These are phyloP conservation scores for Rhabdomys pumilio DNA, from an alignment of 2,797 vertebrate genomes.

Conservation along the genomic window DNA sequence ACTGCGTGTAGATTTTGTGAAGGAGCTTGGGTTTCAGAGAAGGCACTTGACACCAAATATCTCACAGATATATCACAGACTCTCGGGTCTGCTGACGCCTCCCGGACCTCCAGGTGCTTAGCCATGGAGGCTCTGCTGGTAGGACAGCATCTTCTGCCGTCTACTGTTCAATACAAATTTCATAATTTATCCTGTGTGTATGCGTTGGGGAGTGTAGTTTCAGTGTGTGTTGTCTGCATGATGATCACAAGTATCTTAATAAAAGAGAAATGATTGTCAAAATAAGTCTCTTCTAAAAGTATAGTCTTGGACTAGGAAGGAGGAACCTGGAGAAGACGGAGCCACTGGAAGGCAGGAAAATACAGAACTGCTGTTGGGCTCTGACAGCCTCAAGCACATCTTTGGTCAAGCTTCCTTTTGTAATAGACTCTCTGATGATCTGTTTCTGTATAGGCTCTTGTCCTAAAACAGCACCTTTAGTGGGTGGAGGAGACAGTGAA, in stretches of 20 bases:
- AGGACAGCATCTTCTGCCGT: not conserved
- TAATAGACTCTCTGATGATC: not conserved
- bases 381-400: not conserved
- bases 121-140: not conserved
- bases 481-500: not conserved
- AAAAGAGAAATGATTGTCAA: slow-evolving; percentile 71
- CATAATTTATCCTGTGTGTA: slow-evolving; percentile 73
- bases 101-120: not conserved
- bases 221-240: slow-evolving; percentile 62
- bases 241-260: slow-evolving; percentile 71
- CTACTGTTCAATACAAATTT: slow-evolving; percentile 58
- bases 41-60: not conserved
- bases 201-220: slow-evolving; percentile 55
- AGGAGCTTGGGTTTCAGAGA: not conserved
- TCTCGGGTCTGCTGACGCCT: not conserved
- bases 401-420: not conserved
- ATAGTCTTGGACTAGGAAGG: not conserved
- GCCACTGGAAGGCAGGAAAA: not conserved
- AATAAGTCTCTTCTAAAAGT: slow-evolving; percentile 41
- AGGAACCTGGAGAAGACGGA: not conserved
- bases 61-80: not conserved
- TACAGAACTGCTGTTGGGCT: not conserved
- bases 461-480: not conserved
- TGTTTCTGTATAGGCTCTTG: not conserved
- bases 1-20: not conserved